These are phyloP conservation scores for Mactromeris polynyma DNA, from an alignment of 2,888 invertebrate genomes.

Conservation along the genomic window DNA sequence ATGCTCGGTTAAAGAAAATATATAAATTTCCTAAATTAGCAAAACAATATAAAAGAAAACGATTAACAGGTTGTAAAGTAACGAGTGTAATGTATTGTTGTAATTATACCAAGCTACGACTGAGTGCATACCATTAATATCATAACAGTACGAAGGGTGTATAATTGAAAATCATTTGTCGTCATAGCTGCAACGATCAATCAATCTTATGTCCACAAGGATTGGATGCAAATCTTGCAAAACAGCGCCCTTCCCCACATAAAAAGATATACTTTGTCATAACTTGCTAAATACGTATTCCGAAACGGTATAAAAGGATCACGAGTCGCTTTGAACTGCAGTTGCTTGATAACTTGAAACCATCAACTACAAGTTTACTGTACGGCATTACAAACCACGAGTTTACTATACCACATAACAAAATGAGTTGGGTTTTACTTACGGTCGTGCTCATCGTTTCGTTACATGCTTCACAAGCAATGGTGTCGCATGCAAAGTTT, in stretches of 20 bases:
- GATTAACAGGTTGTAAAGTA: background rate
- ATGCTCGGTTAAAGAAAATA: background rate
- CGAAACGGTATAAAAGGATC: background rate
- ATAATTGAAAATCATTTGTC: background rate
- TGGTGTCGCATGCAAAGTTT: slow-evolving; percentile 23
- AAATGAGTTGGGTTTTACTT: background rate
- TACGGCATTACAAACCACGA: background rate
- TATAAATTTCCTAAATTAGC: background rate
- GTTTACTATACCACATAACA: background rate
- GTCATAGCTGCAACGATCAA: background rate
- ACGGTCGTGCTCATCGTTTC: background rate
- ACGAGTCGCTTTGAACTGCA: background rate
- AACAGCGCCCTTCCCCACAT: background rate
- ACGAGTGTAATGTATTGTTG: background rate
- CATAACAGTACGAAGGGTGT: background rate
- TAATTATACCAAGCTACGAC: background rate
- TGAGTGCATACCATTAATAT: background rate
- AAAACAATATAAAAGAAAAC: background rate
- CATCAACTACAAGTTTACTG: background rate
- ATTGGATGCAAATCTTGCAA: background rate
- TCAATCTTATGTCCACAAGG: background rate
- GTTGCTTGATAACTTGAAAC: background rate
- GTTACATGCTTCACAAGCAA: background rate
- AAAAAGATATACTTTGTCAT: background rate
- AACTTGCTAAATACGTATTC: background rate